phyloP scores from a whole-genome alignment of 2,797 vertebrate species.

The Amniataba percoides region DNA sequence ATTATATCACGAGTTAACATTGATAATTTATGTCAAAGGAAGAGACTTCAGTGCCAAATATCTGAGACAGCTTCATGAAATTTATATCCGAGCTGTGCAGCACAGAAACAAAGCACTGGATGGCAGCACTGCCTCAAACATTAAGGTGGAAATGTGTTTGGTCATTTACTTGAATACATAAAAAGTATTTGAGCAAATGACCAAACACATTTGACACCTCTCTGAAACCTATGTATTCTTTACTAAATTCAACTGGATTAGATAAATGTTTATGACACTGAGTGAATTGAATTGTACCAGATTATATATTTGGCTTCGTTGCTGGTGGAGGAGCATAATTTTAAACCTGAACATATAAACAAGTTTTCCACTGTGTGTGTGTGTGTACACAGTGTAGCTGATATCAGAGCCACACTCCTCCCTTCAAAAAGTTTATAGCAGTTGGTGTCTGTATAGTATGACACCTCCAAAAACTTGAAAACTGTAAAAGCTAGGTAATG shows the following conservation, averaged over 20 bases:
- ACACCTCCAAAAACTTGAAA: conserved; percentile 15
- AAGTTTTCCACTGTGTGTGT: not conserved
- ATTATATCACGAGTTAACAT: conserved; percentile 8
- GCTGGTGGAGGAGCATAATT: not conserved
- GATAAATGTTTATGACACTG: not conserved
- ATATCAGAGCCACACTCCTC: not conserved
- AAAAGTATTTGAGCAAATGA: too few relatives aligned
- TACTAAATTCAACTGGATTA: not conserved
- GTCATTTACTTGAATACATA: too few relatives aligned
- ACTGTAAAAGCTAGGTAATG: conserved; percentile 11
- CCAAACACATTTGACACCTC: not conserved
- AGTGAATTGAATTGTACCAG: not conserved
- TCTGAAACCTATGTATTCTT: not conserved
- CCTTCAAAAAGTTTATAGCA: not conserved
- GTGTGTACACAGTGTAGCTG: not conserved
- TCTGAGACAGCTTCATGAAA: conserved; percentile 3
- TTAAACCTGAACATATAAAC: not conserved
- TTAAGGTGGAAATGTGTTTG: not conserved
- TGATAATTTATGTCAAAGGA: conserved; percentile 3
- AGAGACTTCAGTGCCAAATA: conserved; percentile 21
- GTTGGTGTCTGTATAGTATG: not conserved
- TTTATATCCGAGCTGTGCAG: conserved; percentile 15
- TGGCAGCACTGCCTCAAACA: conserved; percentile 40
- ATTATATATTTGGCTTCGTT: not conserved
- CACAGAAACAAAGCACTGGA: conserved; percentile 41